These are phyloP conservation scores for Drosophila equinoxialis DNA, from an alignment of 1,140 invertebrate species.

Conservation along the genomic window DNA sequence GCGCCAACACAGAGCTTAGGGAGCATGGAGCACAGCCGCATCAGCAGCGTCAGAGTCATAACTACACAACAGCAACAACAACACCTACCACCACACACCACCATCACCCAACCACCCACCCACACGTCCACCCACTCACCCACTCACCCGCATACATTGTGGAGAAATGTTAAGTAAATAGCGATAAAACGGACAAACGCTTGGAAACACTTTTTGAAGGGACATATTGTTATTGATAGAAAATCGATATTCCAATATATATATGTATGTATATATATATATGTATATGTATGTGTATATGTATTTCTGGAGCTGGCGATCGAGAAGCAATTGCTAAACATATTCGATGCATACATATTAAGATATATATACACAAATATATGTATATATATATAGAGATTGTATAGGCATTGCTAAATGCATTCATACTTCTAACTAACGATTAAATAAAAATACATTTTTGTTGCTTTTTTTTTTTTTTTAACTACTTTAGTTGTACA, in stretches of 20 bases:
- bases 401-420: constrained; percentile 57
- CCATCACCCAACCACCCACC: constrained; percentile 24
- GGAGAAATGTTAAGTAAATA: constrained; percentile 19
- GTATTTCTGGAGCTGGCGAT: constrained; percentile 6
- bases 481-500: constrained; percentile 78
- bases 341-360: constrained; percentile 24
- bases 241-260: constrained; percentile 13
- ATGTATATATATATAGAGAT: constrained; percentile 39
- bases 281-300: too few relatives aligned
- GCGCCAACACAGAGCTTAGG: constrained; percentile 69
- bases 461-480: constrained; percentile 77
- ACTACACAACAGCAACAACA: constrained; percentile 24
- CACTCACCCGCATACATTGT: constrained; percentile 21
- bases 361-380: constrained; percentile 19
- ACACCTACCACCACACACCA: constrained; percentile 8
- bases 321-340: constrained; percentile 8
- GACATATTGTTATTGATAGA: constrained; percentile 20
- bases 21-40: constrained; percentile 41
- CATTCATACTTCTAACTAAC: constrained; percentile 36
- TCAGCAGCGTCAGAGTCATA: constrained; percentile 56
- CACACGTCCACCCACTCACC: constrained; percentile 29
- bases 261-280: neutral
- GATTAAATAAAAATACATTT: constrained; percentile 53
- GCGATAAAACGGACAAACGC: constrained; percentile 3
- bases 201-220: too few relatives aligned